Base-by-base conservation (phyloP, 1,140 invertebrate genomes). In the Manduca sexta region DNA sequence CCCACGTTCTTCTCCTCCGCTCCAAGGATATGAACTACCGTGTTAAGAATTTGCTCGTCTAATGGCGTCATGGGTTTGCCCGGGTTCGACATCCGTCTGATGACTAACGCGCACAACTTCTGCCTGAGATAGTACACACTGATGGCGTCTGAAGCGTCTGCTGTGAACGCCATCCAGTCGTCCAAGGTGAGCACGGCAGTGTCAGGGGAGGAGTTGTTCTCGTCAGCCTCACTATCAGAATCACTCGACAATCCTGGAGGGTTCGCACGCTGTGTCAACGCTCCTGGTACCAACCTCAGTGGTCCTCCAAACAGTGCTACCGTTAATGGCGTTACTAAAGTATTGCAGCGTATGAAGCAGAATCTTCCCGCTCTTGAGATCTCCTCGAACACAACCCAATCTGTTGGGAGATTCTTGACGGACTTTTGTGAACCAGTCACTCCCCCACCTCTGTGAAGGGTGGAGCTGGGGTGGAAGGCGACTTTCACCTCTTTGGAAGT, bases 311-410 rank as follows among this genome's bases (percentile, higher is more conserved):
- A 94, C 14, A 95, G 62, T 7, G 92, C 93, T 13, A 98, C 91
- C 2, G 93, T 92, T 8, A 96, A 73, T 0, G 95, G 91, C 41
- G 93, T 92, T 1, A 97, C 89, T 8, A 94, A 60, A 10, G 95
- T 95, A 45, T 92, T 93, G 53, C 91, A 92, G 45, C 90, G 88
- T 1, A 94, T 91, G 52, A 91, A 90, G 56, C 91, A 91, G 31
- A 90, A 87, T 39, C 86, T 83, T 11, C 89, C 91, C 6, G 87
- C 86, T 21, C 91, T 88, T 11, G 89, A 92, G 80, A 96, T 92
- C 78, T 96, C 94, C 67, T 95, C 94, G 74, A 93, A 97, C 21
- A 96, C 87, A 13, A 97, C 81, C 94, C 95, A 97, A 67, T 95
- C 93, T 6, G 92, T 90, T 0, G 91, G 92, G 15, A 96, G 75